These are phyloP conservation scores for Thaumatotibia leucotreta DNA, from an alignment of 1,140 invertebrate genomes.

Conservation along the genomic window DNA sequence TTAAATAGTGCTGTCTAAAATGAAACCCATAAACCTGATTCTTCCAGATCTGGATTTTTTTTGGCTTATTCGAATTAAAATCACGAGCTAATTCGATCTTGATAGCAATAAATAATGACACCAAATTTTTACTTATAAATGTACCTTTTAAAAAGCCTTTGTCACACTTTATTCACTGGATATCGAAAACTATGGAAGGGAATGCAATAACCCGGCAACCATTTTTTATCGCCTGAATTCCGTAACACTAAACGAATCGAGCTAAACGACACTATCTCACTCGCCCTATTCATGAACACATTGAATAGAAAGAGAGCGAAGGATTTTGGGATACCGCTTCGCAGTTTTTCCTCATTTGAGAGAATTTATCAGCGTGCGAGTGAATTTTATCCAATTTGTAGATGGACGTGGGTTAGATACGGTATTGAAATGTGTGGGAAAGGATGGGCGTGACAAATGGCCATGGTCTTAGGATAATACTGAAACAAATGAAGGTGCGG, in stretches of 20 bases:
- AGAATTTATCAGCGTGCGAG: not conserved
- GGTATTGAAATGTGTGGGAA: not conserved
- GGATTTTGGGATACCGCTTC: not conserved
- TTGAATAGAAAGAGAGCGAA: not conserved
- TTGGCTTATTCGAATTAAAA: too few relatives aligned
- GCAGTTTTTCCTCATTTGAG: not conserved
- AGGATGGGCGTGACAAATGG: not conserved
- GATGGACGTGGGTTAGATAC: not conserved
- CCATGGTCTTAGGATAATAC: not conserved
- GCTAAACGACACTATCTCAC: not conserved
- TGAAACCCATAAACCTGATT: too few relatives aligned
- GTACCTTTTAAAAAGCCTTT: too few relatives aligned
- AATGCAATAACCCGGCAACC: not conserved
- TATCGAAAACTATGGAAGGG: not conserved
- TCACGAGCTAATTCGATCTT: too few relatives aligned
- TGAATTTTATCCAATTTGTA: not conserved
- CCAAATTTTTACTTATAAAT: too few relatives aligned
- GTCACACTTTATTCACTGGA: not conserved
- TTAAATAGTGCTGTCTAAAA: too few relatives aligned
- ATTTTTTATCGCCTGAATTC: not conserved
- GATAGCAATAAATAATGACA: too few relatives aligned
- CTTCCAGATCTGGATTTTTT: too few relatives aligned
- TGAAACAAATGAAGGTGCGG: not conserved
- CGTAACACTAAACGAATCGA: not conserved
- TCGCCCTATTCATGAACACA: not conserved